These are phyloP conservation scores for Magallana nippona DNA, from an alignment of 2,888 invertebrate species.

Conservation along the genomic window DNA sequence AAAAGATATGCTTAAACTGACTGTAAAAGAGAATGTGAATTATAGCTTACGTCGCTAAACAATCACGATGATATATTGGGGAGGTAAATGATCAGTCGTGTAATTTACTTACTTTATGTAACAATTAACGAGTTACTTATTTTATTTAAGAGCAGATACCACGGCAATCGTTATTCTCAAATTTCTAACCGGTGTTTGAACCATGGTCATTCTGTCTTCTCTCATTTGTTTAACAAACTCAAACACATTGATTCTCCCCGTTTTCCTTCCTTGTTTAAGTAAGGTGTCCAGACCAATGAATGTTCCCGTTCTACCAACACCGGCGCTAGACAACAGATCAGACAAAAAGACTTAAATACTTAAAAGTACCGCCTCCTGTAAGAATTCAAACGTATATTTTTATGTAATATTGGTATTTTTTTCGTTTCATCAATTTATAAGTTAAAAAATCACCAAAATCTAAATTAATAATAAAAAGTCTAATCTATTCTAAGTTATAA, in stretches of 20 bases:
- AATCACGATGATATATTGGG: no score
- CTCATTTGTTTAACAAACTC: constrained; percentile 25
- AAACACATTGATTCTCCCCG: constrained; percentile 7
- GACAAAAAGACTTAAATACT: not conserved
- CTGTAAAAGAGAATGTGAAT: no score
- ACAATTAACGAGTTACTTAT: not conserved
- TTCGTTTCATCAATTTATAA: no score
- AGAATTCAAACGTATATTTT: not conserved
- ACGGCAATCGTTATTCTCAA: not conserved
- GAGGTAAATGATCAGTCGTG: no score
- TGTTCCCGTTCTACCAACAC: not conserved
- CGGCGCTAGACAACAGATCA: not conserved
- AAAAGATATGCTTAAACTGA: no score
- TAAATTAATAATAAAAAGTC: no score
- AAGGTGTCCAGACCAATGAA: not conserved
- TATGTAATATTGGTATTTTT: no score
- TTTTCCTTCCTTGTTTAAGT: not conserved
- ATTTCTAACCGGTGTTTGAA: not conserved
- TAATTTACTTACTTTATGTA: no score
- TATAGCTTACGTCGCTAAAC: no score
- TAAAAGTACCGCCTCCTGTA: no score
- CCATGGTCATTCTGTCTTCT: constrained; percentile 5
- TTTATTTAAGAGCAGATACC: not conserved
- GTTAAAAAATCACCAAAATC: no score
- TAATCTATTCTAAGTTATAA: no score